Percentiles rank a stretch among this genome's conserved stretches.
Conservation (phyloP, 2,797 vertebrate species). For the Myotis pilosus region DNA sequence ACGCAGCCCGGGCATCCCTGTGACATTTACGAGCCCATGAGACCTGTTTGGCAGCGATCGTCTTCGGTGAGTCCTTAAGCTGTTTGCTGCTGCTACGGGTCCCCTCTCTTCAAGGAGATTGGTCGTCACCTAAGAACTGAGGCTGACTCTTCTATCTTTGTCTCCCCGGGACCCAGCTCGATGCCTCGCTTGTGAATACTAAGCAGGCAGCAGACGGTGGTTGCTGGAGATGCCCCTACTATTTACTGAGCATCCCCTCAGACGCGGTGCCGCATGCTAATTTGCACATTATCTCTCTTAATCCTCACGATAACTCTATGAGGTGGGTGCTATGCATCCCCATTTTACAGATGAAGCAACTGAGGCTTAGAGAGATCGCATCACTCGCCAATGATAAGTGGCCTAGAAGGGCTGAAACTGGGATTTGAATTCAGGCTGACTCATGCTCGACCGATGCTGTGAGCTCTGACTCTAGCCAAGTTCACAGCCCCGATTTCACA, state of each 20-base stretch:
- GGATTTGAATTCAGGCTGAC: not conserved
- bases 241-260: not conserved
- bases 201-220: not conserved
- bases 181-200: not conserved
- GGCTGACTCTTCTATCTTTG: not conserved
- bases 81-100: not conserved
- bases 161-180: not conserved
- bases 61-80: not conserved
- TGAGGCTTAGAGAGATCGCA: too few relatives aligned
- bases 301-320: not conserved
- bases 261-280: rapidly evolving
- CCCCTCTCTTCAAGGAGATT: not conserved
- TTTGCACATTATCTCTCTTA: not conserved
- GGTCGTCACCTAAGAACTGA: not conserved
- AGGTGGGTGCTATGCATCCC: not conserved
- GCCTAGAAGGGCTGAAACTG: not conserved
- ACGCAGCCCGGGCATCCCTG: not conserved
- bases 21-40: not conserved
- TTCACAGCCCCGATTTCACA: not conserved
- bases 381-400: not conserved
- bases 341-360: not conserved
- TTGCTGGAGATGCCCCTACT: not conserved
- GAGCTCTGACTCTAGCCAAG: not conserved
- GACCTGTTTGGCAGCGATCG: not conserved
- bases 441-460: rapidly evolving